Evolutionary conservation across 2,888 invertebrate species (phyloP), one percentile per base, ranked within the genome.

Genomic region (Yponomeuta evonymella): DNA sequence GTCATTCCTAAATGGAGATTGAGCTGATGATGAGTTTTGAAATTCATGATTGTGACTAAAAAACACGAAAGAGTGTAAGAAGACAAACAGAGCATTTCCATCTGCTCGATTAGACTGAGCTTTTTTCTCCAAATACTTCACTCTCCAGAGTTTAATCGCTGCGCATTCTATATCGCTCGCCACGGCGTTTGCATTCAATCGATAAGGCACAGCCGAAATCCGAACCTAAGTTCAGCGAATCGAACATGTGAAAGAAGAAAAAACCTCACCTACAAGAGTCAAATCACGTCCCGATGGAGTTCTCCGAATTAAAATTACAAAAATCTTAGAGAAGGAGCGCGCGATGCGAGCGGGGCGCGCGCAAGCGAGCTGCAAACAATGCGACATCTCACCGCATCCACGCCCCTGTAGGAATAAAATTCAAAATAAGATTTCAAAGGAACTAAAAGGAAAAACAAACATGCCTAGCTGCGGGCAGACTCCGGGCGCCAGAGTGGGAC

Each of bases 291-390:
- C 83, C 86, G 86, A 86, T 86, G 88, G 81, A 84, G 87, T 90
- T 91, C 91, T 86, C 86, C 88, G 91, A 91, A 92, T 91, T 90
- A 91, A 90, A 91, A 89, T 90, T 90, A 89, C 89, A 91, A 91
- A 90, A 90, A 90, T 91, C 80, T 74, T 58, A 82, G 89, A 91
- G 81, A 72, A 86, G 83, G 89, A 33, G 70, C 23, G 69, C 70
- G 29, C 48, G 76, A 77, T 36, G 78, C 74, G 74, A 77, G 77
- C 78, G 76, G 79, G 76, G 79, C 78, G 80, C 77, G 88, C 83
- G 83, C 78, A 87, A 90, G 93, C 81, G 86, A 83, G 93, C 89
- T 87, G 87, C 88, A 89, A 84, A 89, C 87, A 92, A 92, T 93
- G 93, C 93, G 93, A 93, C 93, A 90, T 84, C 87, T 84, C 85